Evolutionary conservation across 2,113 vertebrate genomes (phyloP).

Genomic region (Sphyrna mokarran): DNA sequence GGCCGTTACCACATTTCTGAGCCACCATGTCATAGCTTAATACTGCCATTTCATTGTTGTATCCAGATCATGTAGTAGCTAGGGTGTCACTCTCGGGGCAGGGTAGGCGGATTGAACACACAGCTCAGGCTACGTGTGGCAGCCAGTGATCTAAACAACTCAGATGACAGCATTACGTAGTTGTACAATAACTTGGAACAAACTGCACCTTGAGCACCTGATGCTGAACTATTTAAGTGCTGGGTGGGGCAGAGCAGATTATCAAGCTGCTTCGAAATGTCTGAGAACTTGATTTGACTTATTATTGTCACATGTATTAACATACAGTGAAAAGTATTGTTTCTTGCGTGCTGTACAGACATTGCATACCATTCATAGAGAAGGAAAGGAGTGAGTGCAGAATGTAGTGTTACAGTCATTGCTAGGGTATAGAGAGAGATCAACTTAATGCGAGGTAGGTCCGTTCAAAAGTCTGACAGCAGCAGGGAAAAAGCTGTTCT

Average conservation of each 20-base stretch:
- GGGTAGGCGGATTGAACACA: not conserved
- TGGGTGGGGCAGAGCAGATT: not conserved
- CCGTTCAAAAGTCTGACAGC: no score
- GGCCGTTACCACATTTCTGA: not conserved
- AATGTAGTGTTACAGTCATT: no score
- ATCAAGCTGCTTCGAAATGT: not conserved
- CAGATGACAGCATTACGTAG: not conserved
- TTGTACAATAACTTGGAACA: not conserved
- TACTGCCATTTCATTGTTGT: not conserved
- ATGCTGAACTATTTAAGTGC: not conserved
- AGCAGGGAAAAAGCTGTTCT: no score
- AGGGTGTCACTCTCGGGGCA: not conserved
- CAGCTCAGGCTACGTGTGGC: not conserved
- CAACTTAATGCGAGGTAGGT: no score
- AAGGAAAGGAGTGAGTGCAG: no score
- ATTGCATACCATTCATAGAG: no score
- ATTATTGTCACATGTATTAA: no score
- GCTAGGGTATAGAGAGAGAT: no score
- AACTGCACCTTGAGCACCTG: not conserved
- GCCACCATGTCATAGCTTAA: not conserved
- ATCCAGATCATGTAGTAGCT: not conserved
- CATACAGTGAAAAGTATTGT: no score
- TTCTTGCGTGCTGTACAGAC: no score
- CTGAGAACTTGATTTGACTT: not conserved
- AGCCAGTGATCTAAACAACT: not conserved